Conservation (phyloP, 2,113 vertebrate genomes). For the Amphiprion percula region DNA sequence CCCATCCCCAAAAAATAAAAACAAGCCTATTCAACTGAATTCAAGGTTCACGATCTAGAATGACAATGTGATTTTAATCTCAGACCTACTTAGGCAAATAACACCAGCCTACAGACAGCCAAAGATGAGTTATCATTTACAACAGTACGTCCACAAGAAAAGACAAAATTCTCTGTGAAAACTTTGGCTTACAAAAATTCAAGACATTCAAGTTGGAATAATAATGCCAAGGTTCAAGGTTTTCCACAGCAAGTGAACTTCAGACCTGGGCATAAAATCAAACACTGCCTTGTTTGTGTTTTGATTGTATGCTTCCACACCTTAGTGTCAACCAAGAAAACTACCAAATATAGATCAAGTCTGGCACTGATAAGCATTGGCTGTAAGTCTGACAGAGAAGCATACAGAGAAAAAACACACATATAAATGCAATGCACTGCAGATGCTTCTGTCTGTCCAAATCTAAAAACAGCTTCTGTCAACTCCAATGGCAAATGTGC, state of each 20-base stretch:
- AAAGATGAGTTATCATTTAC: not conserved
- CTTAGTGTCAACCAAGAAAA: conserved; percentile 2
- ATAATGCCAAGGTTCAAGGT: conserved; percentile 12
- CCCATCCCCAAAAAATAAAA: conserved; percentile 43
- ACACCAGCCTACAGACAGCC: not conserved
- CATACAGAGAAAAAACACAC: not conserved
- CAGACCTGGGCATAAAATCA: conserved; percentile 15
- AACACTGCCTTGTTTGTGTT: not conserved
- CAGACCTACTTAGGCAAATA: conserved; percentile 1
- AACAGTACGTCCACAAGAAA: not conserved
- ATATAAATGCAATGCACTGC: conserved; percentile 1
- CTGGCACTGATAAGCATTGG: conserved; percentile 10
- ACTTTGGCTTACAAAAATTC: not conserved
- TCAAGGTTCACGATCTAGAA: conserved; percentile 19
- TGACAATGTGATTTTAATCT: conserved; percentile 16
- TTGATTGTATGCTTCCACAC: conserved; percentile 9
- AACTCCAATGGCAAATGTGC: conserved; percentile 8
- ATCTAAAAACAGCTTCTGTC: conserved; percentile 3
- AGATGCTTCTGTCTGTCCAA: not conserved
- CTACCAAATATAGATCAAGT: conserved; percentile 14
- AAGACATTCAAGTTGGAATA: conserved; percentile 10
- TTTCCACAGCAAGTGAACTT: conserved; percentile 36
- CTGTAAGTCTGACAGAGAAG: conserved; percentile 6
- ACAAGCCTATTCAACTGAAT: conserved; percentile 39
- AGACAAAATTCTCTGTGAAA: not conserved